These are phyloP conservation scores for Spialia ferax DNA, from an alignment of 2,888 invertebrate genomes.

Conservation along the genomic window DNA sequence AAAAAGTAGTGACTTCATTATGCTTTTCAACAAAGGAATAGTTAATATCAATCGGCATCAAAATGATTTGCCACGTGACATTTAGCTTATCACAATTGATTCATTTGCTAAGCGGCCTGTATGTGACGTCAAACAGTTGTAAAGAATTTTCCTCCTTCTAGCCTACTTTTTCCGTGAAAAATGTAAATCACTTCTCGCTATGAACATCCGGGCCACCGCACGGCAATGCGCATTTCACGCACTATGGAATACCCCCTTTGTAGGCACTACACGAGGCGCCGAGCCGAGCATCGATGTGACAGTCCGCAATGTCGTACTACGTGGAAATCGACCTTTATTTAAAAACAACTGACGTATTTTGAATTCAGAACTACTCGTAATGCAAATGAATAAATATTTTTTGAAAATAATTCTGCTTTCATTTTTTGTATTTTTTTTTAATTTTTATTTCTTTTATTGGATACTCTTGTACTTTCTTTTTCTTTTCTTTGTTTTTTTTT, in stretches of 20 bases:
- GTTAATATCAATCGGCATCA: too few species aligned
- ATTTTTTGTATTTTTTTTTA: background rate
- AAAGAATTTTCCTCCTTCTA: too few species aligned
- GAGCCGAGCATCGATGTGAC: background rate
- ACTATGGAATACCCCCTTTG: background rate
- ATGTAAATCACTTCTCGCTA: background rate
- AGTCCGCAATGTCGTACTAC: background rate
- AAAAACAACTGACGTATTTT: background rate
- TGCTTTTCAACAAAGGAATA: too few species aligned
- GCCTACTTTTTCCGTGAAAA: too few species aligned
- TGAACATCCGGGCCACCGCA: background rate
- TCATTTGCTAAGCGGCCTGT: too few species aligned
- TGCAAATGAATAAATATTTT: background rate
- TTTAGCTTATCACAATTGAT: too few species aligned
- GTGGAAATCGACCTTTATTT: background rate
- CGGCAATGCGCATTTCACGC: background rate
- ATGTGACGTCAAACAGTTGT: too few species aligned
- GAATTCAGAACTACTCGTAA: background rate
- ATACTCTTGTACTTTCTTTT: background rate
- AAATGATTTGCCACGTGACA: too few species aligned
- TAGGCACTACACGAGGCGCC: background rate
- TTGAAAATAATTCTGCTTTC: background rate
- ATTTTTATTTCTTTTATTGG: too few species aligned
- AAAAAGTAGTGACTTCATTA: too few species aligned
- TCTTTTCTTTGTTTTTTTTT: background rate